Evolutionary conservation across 2,888 invertebrate species (phyloP), one percentile per base, ranked within the genome.

Genomic region (Sinodicranocentrus sp.): DNA sequence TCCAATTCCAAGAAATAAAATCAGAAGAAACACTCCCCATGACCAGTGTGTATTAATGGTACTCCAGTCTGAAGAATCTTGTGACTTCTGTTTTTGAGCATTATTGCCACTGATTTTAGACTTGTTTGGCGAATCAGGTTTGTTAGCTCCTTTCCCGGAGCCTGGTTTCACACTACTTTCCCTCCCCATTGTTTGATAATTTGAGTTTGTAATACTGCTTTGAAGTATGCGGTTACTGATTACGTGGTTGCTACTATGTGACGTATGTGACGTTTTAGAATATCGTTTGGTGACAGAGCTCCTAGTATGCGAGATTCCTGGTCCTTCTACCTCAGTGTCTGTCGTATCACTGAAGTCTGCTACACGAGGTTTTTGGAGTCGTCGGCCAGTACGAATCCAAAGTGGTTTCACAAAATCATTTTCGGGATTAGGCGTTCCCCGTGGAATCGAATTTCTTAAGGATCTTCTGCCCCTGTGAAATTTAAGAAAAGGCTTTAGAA

Each of bases 1-100:
- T 33, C 92, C 91, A 87, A 94, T 91, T 39, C 97, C 95, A 63
- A 95, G 91, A 26, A 93, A 89, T 87, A 94, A 92, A 82, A 97
- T 91, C 39, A 92, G 87, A 28, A 92, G 91, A 90, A 97, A 95
- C 52, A 93, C 90, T 0, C 93, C 87, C 94, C 94, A 88, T 2
- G 84, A 85, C 84, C 84, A 85, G 6, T 52, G 79, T 33, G 71
- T 52, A 17, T 28, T 5, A 17, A 6, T 10, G 19, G 3, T 33
- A 2, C 17, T 28, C 8, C 33, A 17, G 6, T 28, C 5, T 33
- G 63, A 33, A 28, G 33, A 33, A 33, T 2, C 33, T 17, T 65
- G 75, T 17, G 67, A 23, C 67, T 78, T 70, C 2, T 19, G 19
- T 59, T 59, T 78, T 26, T 57, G 65, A 15, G 28, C 6, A 23